A percentile compares a stretch with the other conserved stretches of the same genome.
These are phyloP conservation scores for Lottia gigantea DNA, from an alignment of 2,888 invertebrate species.

Conservation along the genomic window DNA sequence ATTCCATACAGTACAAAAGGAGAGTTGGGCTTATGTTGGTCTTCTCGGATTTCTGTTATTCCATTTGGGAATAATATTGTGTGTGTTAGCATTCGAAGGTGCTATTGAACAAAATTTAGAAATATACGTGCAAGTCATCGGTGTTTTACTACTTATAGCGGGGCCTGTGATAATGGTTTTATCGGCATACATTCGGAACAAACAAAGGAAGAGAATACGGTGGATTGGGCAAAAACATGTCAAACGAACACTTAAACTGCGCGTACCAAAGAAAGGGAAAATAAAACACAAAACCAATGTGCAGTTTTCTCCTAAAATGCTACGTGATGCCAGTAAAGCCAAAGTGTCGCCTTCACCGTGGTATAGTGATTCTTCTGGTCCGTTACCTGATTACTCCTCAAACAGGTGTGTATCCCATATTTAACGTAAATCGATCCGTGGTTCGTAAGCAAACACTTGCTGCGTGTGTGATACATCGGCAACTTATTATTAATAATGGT, in stretches of 20 bases:
- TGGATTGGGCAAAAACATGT: neutral
- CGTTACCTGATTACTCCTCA: neutral
- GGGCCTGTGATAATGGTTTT: constrained; percentile 14
- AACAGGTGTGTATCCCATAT: neutral
- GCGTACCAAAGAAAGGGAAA: neutral
- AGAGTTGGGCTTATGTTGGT: constrained; percentile 34
- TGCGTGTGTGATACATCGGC: no score
- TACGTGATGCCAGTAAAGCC: neutral
- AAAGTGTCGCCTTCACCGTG: neutral
- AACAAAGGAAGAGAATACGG: neutral
- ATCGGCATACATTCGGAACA: neutral
- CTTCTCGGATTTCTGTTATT: constrained; percentile 29
- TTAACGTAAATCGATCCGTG: no score
- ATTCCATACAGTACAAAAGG: constrained; percentile 13
- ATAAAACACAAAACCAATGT: neutral
- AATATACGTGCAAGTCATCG: neutral
- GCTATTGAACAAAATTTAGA: constrained; percentile 15
- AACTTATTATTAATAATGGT: no score
- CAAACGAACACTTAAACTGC: neutral
- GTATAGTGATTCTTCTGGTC: neutral
- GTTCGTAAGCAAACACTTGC: no score
- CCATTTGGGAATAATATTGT: constrained; percentile 30
- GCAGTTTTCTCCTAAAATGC: neutral
- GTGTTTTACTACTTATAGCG: constrained; percentile 1
- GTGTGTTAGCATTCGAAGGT: constrained; percentile 32